Percentiles rank a stretch among this genome's conserved stretches.
phyloP scores from a whole-genome alignment of 2,888 invertebrate genomes.

The Metalampra italica region DNA sequence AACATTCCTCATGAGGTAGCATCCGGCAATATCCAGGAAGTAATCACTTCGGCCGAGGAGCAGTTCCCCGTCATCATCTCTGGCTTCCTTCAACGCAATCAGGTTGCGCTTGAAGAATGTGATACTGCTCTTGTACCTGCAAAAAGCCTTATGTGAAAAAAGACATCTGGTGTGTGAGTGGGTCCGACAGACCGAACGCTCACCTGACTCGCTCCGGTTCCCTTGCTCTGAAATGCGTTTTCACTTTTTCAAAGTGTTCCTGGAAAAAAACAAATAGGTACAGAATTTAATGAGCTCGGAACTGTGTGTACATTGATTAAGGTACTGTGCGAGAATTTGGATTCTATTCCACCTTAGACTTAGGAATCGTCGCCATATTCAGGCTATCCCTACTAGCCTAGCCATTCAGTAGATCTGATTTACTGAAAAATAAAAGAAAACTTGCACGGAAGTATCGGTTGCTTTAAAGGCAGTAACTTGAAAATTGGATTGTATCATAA shows the following conservation, averaged over 20 bases:
- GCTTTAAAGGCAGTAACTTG: no score
- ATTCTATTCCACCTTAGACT: no score
- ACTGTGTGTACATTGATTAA: no score
- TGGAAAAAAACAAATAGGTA: conserved; percentile 14
- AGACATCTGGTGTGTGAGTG: no score
- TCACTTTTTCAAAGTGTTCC: conserved; percentile 31
- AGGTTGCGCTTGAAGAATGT: conserved; percentile 53
- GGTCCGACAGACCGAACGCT: neutral
- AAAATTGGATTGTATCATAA: no score
- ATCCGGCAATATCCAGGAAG: conserved; percentile 56
- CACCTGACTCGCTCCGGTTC: neutral
- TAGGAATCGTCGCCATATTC: no score
- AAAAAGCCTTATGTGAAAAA: neutral
- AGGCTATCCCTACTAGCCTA: no score
- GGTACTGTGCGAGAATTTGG: no score
- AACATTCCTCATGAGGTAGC: conserved; percentile 61
- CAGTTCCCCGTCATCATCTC: conserved; percentile 31
- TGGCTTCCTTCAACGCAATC: conserved; percentile 43
- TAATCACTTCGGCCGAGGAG: conserved; percentile 41
- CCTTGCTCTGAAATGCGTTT: conserved; percentile 34
- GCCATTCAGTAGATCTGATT: no score
- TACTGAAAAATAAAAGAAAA: no score
- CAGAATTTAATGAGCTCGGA: no score
- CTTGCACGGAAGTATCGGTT: no score
- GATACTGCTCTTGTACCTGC: conserved; percentile 57